Base-by-base conservation (phyloP, 2,113 vertebrate genomes). In the Pseudopodoces humilis region DNA sequence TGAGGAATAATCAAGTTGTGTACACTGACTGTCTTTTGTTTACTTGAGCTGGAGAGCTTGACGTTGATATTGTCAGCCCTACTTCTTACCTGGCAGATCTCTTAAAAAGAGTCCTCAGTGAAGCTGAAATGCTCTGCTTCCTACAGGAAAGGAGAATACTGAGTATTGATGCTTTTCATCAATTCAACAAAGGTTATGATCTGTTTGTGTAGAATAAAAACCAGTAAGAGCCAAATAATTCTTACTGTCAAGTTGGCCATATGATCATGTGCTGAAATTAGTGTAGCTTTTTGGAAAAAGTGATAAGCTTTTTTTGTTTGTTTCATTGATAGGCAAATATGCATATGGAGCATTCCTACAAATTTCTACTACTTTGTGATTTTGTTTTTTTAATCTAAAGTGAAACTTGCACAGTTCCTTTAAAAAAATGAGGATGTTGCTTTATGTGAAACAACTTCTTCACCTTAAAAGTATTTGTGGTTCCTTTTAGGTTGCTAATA, bases 391-490 rank as follows among this genome's bases (percentile, higher is more conserved):
- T 3, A 39, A 41, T 62, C 7, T 77, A 17, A 52, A 88, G 15
- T n/a, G 19, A 86, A 78, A 70, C 68, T 70, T 80, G 4, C 22
- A 0, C 6, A 71, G 53, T 47, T 78, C n/a, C 30, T 65, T 80
- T 56, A 53, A 85, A 94, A 94, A 39, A 95, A 93, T 86, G 56
- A 76, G 63, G 78, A 64, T 92, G 79, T 90, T 67, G n/a, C 30
- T 71, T 78, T 64, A n/a, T 25, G n/a, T 44, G 44, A 58, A 90
- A 64, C 7, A 39, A 43, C 20, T 85, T 71, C 23, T 44, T 78
- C 62, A 53, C 5, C 9, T 33, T 90, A 59, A 62, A 88, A 92
- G 55, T 82, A 56, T 10, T 89, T 91, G 5, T 11, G 13, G 41
- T 96, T 94, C 64, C 72, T 95, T 76, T 84, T 79, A 39, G 64